These are phyloP conservation scores for Trogon melanurus DNA, from an alignment of 2,113 vertebrate species.

Conservation along the genomic window DNA sequence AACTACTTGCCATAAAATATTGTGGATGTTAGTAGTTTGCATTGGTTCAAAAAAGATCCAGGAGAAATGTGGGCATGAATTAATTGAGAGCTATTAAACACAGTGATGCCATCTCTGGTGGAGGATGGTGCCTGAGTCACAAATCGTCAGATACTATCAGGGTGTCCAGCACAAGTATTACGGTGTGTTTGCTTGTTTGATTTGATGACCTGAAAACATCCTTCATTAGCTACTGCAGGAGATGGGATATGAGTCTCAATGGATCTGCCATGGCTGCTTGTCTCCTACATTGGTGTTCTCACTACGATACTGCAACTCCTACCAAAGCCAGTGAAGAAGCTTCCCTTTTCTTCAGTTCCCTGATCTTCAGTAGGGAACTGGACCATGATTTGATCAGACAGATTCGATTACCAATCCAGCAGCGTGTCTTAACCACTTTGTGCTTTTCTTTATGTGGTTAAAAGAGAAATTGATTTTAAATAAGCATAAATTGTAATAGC, in stretches of 20 bases:
- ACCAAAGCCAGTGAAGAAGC: neutral
- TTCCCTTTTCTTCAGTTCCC: neutral
- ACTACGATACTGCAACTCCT: neutral
- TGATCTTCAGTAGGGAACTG: neutral
- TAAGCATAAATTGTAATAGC: neutral
- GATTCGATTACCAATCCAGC: neutral
- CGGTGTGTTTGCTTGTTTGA: neutral
- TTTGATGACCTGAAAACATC: neutral
- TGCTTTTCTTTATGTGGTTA: neutral
- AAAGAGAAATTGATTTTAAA: constrained; percentile 11
- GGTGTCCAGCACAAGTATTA: neutral
- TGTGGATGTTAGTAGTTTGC: neutral
- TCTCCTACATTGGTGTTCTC: accelerated
- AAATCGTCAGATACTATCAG: neutral
- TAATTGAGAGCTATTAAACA: neutral
- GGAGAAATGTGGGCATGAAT: neutral
- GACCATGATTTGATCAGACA: neutral
- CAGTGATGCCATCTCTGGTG: neutral
- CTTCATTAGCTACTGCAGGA: neutral
- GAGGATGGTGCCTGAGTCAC: neutral
- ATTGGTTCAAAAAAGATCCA: neutral
- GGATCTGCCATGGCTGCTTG: neutral
- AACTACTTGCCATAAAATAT: neutral
- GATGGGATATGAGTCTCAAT: neutral
- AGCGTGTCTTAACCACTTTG: neutral